Evolutionary conservation across 2,888 invertebrate genomes (phyloP).

Genomic region (Eupithecia tripunctaria): DNA sequence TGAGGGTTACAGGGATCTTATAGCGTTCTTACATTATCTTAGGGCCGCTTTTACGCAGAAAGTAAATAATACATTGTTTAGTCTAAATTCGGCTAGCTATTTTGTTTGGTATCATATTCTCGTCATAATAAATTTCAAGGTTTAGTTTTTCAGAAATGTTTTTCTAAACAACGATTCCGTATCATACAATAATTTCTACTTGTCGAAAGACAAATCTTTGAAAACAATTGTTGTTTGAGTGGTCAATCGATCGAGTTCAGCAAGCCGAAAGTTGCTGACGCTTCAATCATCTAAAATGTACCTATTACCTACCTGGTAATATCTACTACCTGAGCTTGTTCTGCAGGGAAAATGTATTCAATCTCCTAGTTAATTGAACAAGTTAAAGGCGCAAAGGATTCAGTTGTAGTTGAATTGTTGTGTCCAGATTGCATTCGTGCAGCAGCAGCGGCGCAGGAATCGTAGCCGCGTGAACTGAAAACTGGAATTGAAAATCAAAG

Average conservation of each 20-base stretch:
- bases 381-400: constrained; percentile 25
- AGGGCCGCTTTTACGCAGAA: background rate
- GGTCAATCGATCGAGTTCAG: background rate
- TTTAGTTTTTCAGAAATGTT: background rate
- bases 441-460: constrained; percentile 21
- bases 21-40: constrained; percentile 36
- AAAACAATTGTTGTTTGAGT: background rate
- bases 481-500: constrained; percentile 6
- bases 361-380: constrained; percentile 21
- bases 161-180: background rate
- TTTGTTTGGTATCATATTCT: background rate
- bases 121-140: background rate
- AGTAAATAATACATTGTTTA: background rate
- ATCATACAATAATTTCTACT: too few species aligned
- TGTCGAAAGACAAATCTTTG: background rate
- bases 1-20: constrained; percentile 54
- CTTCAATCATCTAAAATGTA: background rate
- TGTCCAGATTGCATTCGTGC: constrained; percentile 26
- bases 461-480: constrained; percentile 15
- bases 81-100: background rate
- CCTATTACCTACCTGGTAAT: background rate
- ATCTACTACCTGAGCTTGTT: background rate
- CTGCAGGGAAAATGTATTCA: background rate
- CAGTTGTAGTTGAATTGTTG: constrained; percentile 19
- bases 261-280: background rate